Percentiles rank a stretch among this genome's conserved stretches.
These are phyloP conservation scores for Cryptocephalus moraei DNA, from an alignment of 2,888 invertebrate genomes.

Conservation along the genomic window DNA sequence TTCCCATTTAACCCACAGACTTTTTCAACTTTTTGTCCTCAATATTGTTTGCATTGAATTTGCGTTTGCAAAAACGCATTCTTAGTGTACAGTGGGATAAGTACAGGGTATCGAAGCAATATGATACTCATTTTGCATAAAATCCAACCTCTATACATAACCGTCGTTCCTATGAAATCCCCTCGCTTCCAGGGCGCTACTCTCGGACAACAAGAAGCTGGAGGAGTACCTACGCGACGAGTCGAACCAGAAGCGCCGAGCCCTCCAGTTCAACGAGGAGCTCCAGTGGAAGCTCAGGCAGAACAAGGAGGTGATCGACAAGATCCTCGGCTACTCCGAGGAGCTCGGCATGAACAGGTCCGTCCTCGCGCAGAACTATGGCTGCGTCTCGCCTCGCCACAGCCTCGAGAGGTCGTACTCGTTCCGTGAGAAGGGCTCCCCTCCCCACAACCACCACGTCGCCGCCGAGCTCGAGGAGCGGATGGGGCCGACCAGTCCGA, in stretches of 20 bases:
- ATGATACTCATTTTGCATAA: too few species aligned
- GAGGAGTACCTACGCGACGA: conserved; percentile 66
- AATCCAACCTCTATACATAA: too few species aligned
- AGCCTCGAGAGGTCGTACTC: conserved; percentile 28
- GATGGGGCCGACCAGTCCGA: conserved; percentile 36
- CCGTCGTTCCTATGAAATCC: too few species aligned
- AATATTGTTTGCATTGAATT: too few species aligned
- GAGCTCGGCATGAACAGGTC: conserved; percentile 22
- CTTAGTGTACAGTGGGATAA: too few species aligned
- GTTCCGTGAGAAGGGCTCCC: conserved; percentile 23
- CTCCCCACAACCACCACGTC: neutral
- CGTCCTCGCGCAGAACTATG: conserved; percentile 29
- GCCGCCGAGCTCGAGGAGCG: conserved; percentile 24
- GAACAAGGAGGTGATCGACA: conserved; percentile 59
- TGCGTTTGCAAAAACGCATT: too few species aligned
- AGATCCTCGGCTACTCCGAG: conserved; percentile 33
- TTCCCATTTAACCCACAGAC: too few species aligned
- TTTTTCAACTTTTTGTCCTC: too few species aligned
- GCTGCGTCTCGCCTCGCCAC: conserved; percentile 10
- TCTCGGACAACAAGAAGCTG: conserved; percentile 61
- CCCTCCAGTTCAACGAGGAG: conserved; percentile 79
- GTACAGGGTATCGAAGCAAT: too few species aligned
- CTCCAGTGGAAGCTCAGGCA: conserved; percentile 78
- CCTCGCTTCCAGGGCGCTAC: conserved; percentile 44
- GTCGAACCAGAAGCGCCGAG: conserved; percentile 63